phyloP scores from a whole-genome alignment of 2,888 invertebrate species.

The Schrankia costaestrigalis region DNA sequence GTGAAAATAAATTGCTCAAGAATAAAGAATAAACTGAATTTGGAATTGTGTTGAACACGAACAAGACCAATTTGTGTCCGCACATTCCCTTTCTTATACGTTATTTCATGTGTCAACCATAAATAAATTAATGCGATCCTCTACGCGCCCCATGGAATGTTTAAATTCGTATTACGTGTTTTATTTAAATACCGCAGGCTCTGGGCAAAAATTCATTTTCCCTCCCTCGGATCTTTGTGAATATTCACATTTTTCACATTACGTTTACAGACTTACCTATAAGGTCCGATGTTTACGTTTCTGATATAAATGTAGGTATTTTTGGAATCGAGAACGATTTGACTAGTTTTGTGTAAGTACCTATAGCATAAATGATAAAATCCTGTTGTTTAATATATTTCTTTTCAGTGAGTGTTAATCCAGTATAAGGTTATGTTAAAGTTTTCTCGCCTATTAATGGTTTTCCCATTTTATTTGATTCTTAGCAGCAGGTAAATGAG shows the following conservation, averaged over 20 bases:
- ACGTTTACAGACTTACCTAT: conserved; percentile 20
- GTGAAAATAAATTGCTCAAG: too few species aligned
- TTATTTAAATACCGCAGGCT: conserved; percentile 38
- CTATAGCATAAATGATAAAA: too few species aligned
- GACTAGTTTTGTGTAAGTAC: too few species aligned
- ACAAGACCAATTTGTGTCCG: conserved; percentile 24
- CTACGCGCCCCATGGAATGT: conserved; percentile 32
- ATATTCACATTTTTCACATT: conserved; percentile 31
- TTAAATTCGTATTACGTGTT: conserved; percentile 36
- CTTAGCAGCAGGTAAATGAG: conserved; percentile 40
- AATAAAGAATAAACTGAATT: conserved; percentile 4
- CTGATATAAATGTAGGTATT: too few species aligned
- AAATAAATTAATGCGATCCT: conserved; percentile 43
- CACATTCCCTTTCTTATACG: conserved; percentile 24
- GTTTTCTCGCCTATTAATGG: too few species aligned
- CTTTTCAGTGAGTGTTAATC: too few species aligned
- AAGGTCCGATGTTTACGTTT: conserved; percentile 16
- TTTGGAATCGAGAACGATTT: too few species aligned
- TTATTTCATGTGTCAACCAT: conserved; percentile 38
- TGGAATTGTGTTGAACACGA: conserved; percentile 25
- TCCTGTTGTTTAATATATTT: too few species aligned
- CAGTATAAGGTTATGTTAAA: too few species aligned
- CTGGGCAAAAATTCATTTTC: conserved; percentile 34
- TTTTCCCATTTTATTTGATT: conserved; percentile 32
- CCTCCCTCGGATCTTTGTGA: conserved; percentile 23